Base-by-base conservation (phyloP, 2,888 invertebrate genomes). In the Luffia ferchaultella region DNA sequence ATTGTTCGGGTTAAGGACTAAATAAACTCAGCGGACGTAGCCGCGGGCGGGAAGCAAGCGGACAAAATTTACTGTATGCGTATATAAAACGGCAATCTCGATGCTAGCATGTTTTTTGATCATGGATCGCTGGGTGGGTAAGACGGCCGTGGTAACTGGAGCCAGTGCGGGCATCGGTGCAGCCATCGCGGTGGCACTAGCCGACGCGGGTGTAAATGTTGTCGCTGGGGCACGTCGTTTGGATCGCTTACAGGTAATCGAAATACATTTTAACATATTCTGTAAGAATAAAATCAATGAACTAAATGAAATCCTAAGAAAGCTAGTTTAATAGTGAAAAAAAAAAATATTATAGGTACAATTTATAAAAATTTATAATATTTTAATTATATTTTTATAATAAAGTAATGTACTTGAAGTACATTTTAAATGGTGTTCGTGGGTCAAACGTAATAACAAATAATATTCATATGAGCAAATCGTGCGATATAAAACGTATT, bases 111-210 rank as follows among this genome's bases (percentile, higher is more conserved):
- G 43, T 43, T 9, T 12, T 9, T 9, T 9, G 5, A 7, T n/a
- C 5, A 72, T 73, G 72, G 86, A 89, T 16, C 85, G 87, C 47
- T 89, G 88, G 53, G 59, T 62, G 2, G 87, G 86, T 54, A 85
- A 86, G 59, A 82, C 87, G 0, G 89, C 88, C 1, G 78, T 89
- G 16, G 88, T 89, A 46, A 89, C 89, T 0, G 89, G 89, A 1
- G 88, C 88, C 7, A 88, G 88, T 63, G 74, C 85, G 0, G 89
- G 89, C 2, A 89, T 89, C 50, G 87, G 87, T 2, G 79, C 77
- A 1, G 80, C 76, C 2, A 72, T 85, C 43, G 69, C 70, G 3
- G 60, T 65, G 54, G 70, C 75, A 50, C 64, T 87, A 20, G 70
- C 78, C 1, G 64, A 71, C 44, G 65, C 72, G 3, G 89, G 88